Evolutionary conservation across 2,797 vertebrate genomes (phyloP), one percentile per base, ranked within the genome.

Genomic region (Sebastolobus alascanus): DNA sequence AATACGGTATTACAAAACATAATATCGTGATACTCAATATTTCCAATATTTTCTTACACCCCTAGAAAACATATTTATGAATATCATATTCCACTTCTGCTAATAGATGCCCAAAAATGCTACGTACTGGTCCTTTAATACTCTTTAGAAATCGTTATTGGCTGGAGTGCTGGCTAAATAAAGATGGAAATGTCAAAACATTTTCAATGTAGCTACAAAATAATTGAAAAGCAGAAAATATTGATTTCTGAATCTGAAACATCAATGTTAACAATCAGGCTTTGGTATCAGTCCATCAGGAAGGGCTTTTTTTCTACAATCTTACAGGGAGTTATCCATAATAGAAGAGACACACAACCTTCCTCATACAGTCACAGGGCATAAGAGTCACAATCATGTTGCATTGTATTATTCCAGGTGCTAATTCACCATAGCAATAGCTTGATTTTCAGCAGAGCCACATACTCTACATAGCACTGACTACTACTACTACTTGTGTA

Each of bases 111-210:
- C 16, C 43, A 18, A 1, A 46, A 18, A 46, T 46, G 43, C 16
- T 46, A 46, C 43, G 18, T 18, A 46, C 43, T 46, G 7, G 16
- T 46, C 7, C 0, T 58, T 58, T 14, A 37, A 16, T 0, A 8
- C 0, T 8, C 46, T 33, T 37, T 16, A 22, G 29, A 71, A 83
- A 79, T 63, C 64, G 31, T 35, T 16, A 59, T n/a, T 20, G 6
- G 18, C 3, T 66, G 9, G 68, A 70, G 50, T 54, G 50, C 20
- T 73, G 43, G 37, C 61, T 74, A 65, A 77, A 81, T 65, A 81
- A 58, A 86, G 27, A 74, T 73, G 68, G 29, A 75, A 79, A 67
- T 78, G 38, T 73, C 54, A 73, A 40, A 80, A 75, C 27, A 74
- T 29, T 63, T 80, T 35, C 46, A 77, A 4, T 46, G 12, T 18